Base-by-base conservation (phyloP, 2,113 vertebrate genomes). In the Brachypodius melanocephalos region DNA sequence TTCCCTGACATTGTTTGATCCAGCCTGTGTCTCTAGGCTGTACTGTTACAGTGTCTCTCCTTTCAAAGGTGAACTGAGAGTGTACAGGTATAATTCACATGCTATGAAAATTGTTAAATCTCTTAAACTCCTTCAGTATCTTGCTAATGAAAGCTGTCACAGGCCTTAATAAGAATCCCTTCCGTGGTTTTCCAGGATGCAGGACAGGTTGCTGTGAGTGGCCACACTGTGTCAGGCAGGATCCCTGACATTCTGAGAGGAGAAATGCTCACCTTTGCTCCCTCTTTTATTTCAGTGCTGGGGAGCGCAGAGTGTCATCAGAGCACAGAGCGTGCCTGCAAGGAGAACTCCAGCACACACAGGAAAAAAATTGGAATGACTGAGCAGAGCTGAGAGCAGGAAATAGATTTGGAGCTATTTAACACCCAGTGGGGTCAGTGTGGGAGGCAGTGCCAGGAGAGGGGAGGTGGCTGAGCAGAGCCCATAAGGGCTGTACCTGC, bases 211-310 rank as follows among this genome's bases (percentile, higher is more conserved):
- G 16, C 25, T 57, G 14, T 16, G 51, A 22, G 22, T 2, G 28
- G 17, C 51, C 45, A 15, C 2, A 17, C 57, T 8, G 34, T 36
- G 57, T 28, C 25, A 5, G 57, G 32, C 20, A 69, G 68, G 29
- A 32, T 42, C 63, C 18, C 51, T 12, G 32, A 29, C 17, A 29
- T 26, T 62, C 2, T 2, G 42, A 24, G 12, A 26, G n/a, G 25
- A 10, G 54, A 55, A 54, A 32, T 12, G 3, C 18, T 54, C 0
- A 0, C 19, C 57, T 91, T 40, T 57, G 6, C 24, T 68, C 5
- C 1, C 26, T 34, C 6, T 38, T 55, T 43, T 22, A 8, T 48
- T 57, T 54, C 4, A 3, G 28, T 48, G 34, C 51, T 59, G 28
- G 12, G 12, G 46, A 69, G 25, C 28, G 34, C 1, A 4, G 21